Conservation (phyloP, 2,888 invertebrate species). For the Dasysyrphus albostriatus region DNA sequence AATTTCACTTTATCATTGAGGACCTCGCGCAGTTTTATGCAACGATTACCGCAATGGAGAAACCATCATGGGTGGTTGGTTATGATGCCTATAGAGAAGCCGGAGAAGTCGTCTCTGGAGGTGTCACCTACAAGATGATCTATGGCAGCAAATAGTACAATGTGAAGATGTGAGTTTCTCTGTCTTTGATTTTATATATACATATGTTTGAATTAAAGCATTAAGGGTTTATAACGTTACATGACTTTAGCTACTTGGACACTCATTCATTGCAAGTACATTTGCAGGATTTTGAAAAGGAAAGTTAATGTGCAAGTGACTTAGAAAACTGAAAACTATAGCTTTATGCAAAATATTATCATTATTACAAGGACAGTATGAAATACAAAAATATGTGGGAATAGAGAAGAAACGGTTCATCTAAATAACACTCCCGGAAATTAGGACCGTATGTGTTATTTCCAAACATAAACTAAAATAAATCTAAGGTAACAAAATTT, state of each 20-base stretch:
- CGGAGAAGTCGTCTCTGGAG: slow-evolving; percentile 26
- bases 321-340: slow-evolving; percentile 11
- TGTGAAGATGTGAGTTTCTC: slow-evolving; percentile 42
- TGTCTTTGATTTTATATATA: slow-evolving; percentile 27
- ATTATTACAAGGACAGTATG: neutral
- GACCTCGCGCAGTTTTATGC: slow-evolving; percentile 36
- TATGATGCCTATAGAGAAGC: slow-evolving; percentile 37
- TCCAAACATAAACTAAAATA: no score
- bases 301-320: slow-evolving; percentile 1
- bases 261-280: slow-evolving; percentile 8
- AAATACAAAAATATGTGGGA: neutral
- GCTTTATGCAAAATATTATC: neutral
- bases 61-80: slow-evolving; percentile 65
- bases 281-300: slow-evolving; percentile 6
- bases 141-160: slow-evolving; percentile 36
- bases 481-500: no score
- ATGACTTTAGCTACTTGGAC: slow-evolving; percentile 18
- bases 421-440: no score
- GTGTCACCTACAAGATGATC: slow-evolving; percentile 62
- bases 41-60: slow-evolving; percentile 28
- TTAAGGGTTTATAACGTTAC: slow-evolving; percentile 13
- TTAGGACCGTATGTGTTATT: no score
- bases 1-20: slow-evolving; percentile 70
- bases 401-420: neutral
- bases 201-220: slow-evolving; percentile 10